phyloP scores from a whole-genome alignment of 2,888 invertebrate genomes.

The Chymomyza caudatula region DNA sequence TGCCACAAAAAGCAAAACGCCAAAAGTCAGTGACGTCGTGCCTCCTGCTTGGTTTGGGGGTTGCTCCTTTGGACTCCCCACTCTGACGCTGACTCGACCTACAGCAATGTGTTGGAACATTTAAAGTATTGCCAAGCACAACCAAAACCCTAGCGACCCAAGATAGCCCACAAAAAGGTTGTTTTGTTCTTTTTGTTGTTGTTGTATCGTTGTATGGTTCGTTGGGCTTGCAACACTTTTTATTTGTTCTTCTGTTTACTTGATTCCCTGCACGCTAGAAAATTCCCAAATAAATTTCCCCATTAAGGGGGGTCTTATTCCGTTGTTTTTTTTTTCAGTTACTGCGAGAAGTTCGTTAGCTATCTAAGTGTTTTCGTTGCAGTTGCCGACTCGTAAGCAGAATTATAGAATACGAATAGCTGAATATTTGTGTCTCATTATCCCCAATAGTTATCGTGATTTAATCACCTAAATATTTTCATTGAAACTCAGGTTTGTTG shows the following conservation, averaged over 20 bases:
- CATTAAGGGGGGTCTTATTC: not conserved
- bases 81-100: not conserved
- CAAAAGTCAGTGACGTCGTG: constrained; percentile 24
- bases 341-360: not conserved
- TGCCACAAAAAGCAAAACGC: not conserved
- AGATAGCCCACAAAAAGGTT: not conserved
- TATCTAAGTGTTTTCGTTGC: not conserved
- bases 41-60: constrained; percentile 2
- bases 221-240: not conserved
- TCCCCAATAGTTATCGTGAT: too few relatives aligned
- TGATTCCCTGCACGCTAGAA: too few relatives aligned
- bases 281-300: not conserved
- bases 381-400: too few relatives aligned
- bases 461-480: too few relatives aligned
- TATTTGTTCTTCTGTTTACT: not conserved
- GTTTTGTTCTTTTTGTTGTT: not conserved
- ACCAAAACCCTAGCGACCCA: not conserved
- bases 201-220: not conserved
- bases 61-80: constrained; percentile 3
- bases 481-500: too few relatives aligned
- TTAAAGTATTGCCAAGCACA: not conserved
- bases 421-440: too few relatives aligned
- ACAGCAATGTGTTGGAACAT: not conserved
- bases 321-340: too few relatives aligned
- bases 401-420: too few relatives aligned